These are phyloP conservation scores for Melanotaenia nigrans DNA, from an alignment of 2,797 vertebrate genomes.

Conservation along the genomic window DNA sequence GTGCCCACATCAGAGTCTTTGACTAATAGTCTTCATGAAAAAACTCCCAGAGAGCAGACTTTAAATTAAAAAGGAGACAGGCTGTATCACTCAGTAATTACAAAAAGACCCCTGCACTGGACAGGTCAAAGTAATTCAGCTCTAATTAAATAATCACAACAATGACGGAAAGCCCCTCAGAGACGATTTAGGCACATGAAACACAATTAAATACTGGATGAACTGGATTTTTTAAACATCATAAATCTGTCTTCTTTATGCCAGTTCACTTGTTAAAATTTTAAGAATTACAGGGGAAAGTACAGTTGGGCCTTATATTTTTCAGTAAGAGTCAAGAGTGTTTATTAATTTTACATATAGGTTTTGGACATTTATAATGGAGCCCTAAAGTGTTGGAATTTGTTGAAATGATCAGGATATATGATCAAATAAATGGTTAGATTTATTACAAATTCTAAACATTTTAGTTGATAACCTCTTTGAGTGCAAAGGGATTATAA, in stretches of 20 bases:
- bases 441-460: not conserved
- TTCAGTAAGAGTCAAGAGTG: not conserved
- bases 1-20: not conserved
- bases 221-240: not conserved
- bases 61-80: conserved; percentile 21
- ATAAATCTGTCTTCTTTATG: conserved; percentile 1
- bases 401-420: not conserved
- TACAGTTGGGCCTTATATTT: not conserved
- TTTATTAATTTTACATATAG: not conserved
- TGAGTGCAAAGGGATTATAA: not conserved
- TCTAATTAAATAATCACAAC: conserved; percentile 39
- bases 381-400: not conserved
- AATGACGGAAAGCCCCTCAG: conserved; percentile 47
- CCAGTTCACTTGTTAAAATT: not conserved
- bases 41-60: conserved; percentile 8
- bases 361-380: not conserved
- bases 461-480: too few species aligned
- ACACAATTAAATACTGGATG: conserved; percentile 20
- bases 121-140: conserved; percentile 11
- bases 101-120: conserved; percentile 17
- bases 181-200: conserved; percentile 20
- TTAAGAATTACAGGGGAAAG: not conserved
- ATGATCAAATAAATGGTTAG: not conserved
- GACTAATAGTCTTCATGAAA: not conserved
- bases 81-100: conserved; percentile 14